A percentile compares a stretch with the other conserved stretches of the same genome.
Conservation (phyloP, 2,113 vertebrate species). For the Hyla sarda region DNA sequence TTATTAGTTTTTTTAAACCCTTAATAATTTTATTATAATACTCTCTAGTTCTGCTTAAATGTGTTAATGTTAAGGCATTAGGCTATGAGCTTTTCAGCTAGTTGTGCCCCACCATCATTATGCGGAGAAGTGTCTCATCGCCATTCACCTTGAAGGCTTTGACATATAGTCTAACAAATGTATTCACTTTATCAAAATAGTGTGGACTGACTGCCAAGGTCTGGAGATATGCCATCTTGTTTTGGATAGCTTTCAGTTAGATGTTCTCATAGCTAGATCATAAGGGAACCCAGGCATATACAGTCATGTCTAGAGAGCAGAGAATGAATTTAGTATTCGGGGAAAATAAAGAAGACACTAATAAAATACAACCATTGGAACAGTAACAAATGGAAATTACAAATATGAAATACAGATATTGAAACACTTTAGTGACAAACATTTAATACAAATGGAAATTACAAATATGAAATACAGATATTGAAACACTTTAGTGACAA, state of each 20-base stretch:
- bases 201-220: neutral
- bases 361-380: neutral
- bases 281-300: neutral
- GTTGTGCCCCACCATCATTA: neutral
- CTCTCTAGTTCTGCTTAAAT: neutral
- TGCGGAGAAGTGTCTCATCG: neutral
- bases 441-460: neutral
- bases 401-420: neutral
- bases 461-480: neutral
- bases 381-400: neutral
- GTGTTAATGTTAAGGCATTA: neutral
- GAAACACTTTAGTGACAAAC: neutral
- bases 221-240: neutral
- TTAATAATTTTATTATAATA: neutral
- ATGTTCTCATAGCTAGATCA: neutral
- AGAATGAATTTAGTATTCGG: neutral
- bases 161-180: constrained; percentile 5
- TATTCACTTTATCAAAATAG: constrained; percentile 13
- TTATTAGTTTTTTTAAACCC: neutral
- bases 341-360: neutral
- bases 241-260: constrained; percentile 11
- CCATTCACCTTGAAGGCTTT: neutral
- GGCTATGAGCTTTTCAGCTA: neutral
- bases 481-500: neutral
- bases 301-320: neutral